Conservation (phyloP, 2,797 vertebrate species). For the Coilia nasus region DNA sequence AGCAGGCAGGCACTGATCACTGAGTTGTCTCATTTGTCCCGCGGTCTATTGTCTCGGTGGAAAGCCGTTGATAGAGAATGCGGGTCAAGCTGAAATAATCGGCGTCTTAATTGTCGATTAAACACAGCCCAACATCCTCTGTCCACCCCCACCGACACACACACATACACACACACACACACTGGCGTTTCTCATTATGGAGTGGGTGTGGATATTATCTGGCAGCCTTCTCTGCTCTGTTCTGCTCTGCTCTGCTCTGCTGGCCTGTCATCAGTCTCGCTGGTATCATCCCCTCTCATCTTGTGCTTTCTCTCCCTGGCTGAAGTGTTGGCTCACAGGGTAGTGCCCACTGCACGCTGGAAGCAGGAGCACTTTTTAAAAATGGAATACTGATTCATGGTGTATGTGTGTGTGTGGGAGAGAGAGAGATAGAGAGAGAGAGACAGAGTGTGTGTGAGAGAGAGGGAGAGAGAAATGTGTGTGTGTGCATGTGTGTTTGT, state of each 20-base stretch:
- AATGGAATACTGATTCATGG: neutral
- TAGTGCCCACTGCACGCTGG: neutral
- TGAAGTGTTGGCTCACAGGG: neutral
- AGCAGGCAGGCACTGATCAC: neutral
- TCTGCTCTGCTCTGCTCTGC: neutral
- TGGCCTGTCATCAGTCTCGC: neutral
- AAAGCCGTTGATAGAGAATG: constrained; percentile 1
- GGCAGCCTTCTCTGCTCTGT: neutral
- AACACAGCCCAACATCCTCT: neutral
- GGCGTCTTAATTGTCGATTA: constrained; percentile 13
- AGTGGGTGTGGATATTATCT: constrained; percentile 24
- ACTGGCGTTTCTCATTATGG: neutral
- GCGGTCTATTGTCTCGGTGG: neutral
- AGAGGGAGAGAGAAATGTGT: neutral
- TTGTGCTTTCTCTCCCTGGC: neutral
- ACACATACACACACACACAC: too few species aligned
- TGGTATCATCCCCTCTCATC: neutral
- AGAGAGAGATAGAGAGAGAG: neutral
- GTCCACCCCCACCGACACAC: neutral
- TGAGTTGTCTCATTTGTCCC: neutral
- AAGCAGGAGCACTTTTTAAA: neutral
- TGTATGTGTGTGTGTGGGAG: neutral
- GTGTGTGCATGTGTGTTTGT: neutral
- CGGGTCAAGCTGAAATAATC: constrained; percentile 17
- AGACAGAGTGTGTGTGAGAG: neutral